phyloP scores from a whole-genome alignment of 2,888 invertebrate species.

The Neoitamus cyanurus region DNA sequence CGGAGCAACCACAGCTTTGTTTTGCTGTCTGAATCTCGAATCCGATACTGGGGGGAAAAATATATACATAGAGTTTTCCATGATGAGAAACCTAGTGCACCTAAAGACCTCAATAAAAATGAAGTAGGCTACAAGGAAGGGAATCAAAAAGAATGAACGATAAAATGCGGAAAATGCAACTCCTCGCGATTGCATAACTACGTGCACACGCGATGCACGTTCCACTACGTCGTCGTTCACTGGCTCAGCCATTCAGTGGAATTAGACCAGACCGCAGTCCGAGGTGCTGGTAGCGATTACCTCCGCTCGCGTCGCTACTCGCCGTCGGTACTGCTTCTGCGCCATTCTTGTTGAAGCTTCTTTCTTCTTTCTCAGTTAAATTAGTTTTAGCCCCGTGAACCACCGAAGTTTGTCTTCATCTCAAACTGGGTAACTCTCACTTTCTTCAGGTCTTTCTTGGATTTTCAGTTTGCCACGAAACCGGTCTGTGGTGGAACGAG shows the following conservation, averaged over 20 bases:
- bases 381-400: background rate
- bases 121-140: constrained; percentile 36
- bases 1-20: background rate
- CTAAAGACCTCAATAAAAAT: constrained; percentile 14
- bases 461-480: background rate
- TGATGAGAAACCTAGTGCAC: constrained; percentile 20
- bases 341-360: background rate
- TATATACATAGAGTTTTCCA: constrained; percentile 16
- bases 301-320: background rate
- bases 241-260: constrained; percentile 1
- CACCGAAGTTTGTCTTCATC: background rate
- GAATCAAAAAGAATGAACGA: constrained; percentile 7
- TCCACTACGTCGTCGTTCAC: constrained; percentile 18
- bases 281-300: background rate
- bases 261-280: constrained; percentile 21
- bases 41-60: constrained; percentile 29
- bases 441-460: constrained; percentile 23
- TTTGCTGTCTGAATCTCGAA: background rate
- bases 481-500: background rate
- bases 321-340: background rate
- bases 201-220: constrained; percentile 40
- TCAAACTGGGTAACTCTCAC: constrained; percentile 16
- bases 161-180: constrained; percentile 42
- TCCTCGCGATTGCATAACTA: constrained; percentile 28
- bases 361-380: background rate